Percentiles rank a stretch among this genome's conserved stretches.
These are phyloP conservation scores for Aplidium turbinatum DNA, from an alignment of 23 tunicate species.

Conservation along the genomic window DNA sequence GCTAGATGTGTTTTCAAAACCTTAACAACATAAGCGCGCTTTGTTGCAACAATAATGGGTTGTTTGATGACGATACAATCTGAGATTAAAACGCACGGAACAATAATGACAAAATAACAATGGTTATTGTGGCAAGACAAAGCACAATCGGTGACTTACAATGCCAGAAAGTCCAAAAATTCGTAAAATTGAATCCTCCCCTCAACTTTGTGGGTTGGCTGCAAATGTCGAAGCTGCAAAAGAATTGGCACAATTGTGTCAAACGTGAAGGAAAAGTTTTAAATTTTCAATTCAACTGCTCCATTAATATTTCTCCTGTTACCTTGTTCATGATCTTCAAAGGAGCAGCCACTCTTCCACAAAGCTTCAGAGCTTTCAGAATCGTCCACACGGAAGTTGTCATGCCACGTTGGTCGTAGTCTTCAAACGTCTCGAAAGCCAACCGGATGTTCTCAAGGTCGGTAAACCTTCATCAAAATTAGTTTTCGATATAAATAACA, in stretches of 20 bases:
- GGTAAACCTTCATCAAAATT: conserved; percentile 43
- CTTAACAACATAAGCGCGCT: too few species aligned
- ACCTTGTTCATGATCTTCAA: conserved; percentile 68
- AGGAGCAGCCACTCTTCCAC: conserved; percentile 66
- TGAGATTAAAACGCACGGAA: too few species aligned
- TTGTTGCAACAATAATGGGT: too few species aligned
- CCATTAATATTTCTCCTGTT: background rate
- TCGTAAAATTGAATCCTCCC: conserved; percentile 83
- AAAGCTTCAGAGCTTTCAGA: conserved; percentile 62
- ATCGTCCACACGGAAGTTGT: conserved; percentile 37
- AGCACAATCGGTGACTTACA: conserved; percentile 26
- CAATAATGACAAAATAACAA: background rate
- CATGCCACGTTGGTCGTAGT: conserved; percentile 84
- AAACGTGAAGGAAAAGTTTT: background rate
- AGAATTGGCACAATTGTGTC: background rate
- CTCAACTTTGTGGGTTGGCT: conserved; percentile 39
- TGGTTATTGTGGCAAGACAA: background rate
- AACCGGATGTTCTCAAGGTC: conserved; percentile 66
- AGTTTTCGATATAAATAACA: background rate
- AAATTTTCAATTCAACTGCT: background rate
- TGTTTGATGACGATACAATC: too few species aligned
- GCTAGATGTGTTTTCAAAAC: too few species aligned
- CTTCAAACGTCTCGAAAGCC: conserved; percentile 70
- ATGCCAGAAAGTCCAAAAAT: conserved; percentile 59
- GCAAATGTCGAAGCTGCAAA: conserved; percentile 63